phyloP scores from a whole-genome alignment of 2,888 invertebrate species.

The Pristionchus mayeri region DNA sequence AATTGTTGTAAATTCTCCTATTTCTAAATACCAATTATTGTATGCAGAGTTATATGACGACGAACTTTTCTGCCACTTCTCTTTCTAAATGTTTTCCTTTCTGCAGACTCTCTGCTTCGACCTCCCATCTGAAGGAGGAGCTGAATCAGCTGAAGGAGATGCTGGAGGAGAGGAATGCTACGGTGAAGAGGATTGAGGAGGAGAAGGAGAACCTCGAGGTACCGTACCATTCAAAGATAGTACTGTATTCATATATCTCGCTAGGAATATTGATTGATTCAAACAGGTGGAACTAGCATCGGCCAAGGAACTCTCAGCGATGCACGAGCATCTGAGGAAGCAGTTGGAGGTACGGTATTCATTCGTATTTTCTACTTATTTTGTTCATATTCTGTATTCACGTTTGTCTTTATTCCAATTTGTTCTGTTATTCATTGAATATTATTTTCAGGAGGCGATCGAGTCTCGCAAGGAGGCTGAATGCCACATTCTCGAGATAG shows the following conservation, averaged over 20 bases:
- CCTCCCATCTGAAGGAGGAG: slow-evolving; percentile 8
- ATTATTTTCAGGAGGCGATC: slow-evolving; percentile 38
- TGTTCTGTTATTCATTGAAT: background rate
- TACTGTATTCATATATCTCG: background rate
- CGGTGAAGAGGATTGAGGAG: slow-evolving; percentile 41
- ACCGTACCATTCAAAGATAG: background rate
- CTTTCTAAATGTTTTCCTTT: background rate
- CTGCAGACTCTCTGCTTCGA: background rate
- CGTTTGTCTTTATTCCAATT: background rate
- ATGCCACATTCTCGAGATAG: slow-evolving; percentile 45
- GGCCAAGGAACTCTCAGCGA: slow-evolving; percentile 47
- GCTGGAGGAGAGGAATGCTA: slow-evolving; percentile 47
- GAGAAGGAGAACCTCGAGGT: slow-evolving; percentile 50
- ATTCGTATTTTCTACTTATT: background rate
- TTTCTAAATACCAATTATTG: no score
- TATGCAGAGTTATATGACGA: no score
- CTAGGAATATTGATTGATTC: background rate
- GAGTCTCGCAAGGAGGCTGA: slow-evolving; percentile 32
- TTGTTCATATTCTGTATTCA: no score
- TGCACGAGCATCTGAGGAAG: slow-evolving; percentile 49
- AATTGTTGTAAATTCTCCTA: no score
- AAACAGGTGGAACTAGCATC: slow-evolving; percentile 42
- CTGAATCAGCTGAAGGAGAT: slow-evolving; percentile 45
- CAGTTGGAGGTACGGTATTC: slow-evolving; percentile 45
- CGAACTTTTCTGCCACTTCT: no score